Evolutionary conservation across 2,888 invertebrate species (phyloP).

Genomic region (Hemaris fuciformis): DNA sequence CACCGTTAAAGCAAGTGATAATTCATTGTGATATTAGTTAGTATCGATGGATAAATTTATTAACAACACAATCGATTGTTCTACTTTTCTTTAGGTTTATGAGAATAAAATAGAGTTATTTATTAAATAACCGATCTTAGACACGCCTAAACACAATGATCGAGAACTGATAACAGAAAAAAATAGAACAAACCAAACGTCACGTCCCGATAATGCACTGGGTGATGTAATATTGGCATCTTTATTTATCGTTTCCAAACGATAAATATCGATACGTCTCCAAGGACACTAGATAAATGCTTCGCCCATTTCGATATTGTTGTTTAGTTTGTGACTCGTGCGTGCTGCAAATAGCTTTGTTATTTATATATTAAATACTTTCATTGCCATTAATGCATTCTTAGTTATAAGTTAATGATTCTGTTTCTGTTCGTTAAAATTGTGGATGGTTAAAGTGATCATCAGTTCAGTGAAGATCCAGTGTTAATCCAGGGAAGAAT

Average conservation of each 20-base stretch:
- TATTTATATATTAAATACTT: no score
- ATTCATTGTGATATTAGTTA: no score
- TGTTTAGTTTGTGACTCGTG: constrained; percentile 11
- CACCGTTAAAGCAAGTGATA: no score
- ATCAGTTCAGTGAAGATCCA: background rate
- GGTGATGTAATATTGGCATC: constrained; percentile 10
- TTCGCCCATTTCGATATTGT: constrained; percentile 10
- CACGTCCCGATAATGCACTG: constrained; percentile 7
- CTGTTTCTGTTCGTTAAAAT: background rate
- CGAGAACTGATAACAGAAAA: background rate
- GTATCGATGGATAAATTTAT: no score
- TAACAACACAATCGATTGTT: no score
- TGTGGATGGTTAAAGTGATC: background rate
- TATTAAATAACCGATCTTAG: no score
- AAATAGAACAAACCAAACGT: background rate
- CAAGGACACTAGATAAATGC: constrained; percentile 13
- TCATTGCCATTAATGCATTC: background rate
- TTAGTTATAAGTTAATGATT: background rate
- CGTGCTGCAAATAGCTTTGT: background rate
- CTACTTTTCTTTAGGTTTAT: no score
- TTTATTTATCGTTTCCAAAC: constrained; percentile 11
- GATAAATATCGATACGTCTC: constrained; percentile 13
- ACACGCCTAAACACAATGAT: background rate
- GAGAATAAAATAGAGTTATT: no score
- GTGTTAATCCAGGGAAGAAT: background rate